These are phyloP conservation scores for Dryas iulia DNA, from an alignment of 1,140 invertebrate genomes.

Conservation along the genomic window DNA sequence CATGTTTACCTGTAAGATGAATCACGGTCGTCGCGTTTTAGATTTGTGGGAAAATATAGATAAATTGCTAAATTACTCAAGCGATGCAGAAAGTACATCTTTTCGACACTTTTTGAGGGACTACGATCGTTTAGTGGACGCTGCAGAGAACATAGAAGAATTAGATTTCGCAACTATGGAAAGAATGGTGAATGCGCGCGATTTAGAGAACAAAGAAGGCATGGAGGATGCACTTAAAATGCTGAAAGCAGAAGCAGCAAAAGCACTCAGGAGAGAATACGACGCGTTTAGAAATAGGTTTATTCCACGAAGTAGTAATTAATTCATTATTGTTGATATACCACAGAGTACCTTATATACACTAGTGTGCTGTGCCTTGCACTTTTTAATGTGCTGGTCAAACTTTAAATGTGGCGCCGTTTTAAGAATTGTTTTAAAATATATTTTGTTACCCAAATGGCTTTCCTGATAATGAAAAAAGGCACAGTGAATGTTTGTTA, in stretches of 20 bases:
- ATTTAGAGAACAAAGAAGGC: conserved; percentile 61
- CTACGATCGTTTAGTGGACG: conserved; percentile 57
- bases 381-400: background rate
- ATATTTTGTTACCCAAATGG: background rate
- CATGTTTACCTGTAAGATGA: conserved; percentile 69
- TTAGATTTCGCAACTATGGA: conserved; percentile 71
- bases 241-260: conserved; percentile 62
- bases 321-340: conserved; percentile 26
- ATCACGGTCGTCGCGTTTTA: conserved; percentile 55
- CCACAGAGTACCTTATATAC: background rate
- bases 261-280: conserved; percentile 69
- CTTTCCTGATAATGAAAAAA: background rate
- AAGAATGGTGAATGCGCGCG: conserved; percentile 54
- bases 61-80: conserved; percentile 51
- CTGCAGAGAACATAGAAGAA: conserved; percentile 69
- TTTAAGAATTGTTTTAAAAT: background rate
- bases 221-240: conserved; percentile 60
- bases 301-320: conserved; percentile 39
- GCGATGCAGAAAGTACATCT: conserved; percentile 48
- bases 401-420: background rate
- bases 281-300: conserved; percentile 63
- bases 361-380: background rate
- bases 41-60: conserved; percentile 72
- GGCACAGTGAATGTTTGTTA: background rate
- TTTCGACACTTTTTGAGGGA: conserved; percentile 48